Conservation (phyloP, 2,888 invertebrate genomes). For the Cryptus armator region DNA sequence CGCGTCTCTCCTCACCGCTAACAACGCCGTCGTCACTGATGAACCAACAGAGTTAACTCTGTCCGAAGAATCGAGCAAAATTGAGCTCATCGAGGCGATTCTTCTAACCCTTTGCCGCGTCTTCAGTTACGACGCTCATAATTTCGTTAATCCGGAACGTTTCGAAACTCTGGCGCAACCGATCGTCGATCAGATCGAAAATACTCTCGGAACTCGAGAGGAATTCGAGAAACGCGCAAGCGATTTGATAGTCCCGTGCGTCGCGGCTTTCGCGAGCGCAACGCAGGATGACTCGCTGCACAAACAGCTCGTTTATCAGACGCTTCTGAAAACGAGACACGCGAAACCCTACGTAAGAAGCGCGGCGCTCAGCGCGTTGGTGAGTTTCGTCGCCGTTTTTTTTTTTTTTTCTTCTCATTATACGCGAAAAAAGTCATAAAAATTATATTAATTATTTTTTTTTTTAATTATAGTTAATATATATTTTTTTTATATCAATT, state of each 20-base stretch:
- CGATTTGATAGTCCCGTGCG: constrained; percentile 90
- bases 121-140: constrained; percentile 93
- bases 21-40: constrained; percentile 88
- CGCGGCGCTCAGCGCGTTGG: constrained; percentile 79
- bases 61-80: constrained; percentile 79
- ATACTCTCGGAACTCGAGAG: constrained; percentile 89
- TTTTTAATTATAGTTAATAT: not conserved
- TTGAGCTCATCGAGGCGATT: constrained; percentile 89
- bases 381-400: constrained; percentile 69
- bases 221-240: constrained; percentile 87
- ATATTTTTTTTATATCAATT: not conserved
- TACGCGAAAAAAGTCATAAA: no score
- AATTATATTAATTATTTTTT: not conserved
- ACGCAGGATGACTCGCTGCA: constrained; percentile 94
- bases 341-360: constrained; percentile 89
- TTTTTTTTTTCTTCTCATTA: constrained; percentile 18
- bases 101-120: constrained; percentile 91
- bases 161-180: constrained; percentile 95
- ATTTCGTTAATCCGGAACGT: constrained; percentile 93
- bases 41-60: constrained; percentile 87
- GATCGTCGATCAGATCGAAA: constrained; percentile 95
- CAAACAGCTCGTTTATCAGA: constrained; percentile 96
- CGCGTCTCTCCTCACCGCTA: constrained; percentile 89
- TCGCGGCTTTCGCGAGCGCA: constrained; percentile 93
- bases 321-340: constrained; percentile 94